A percentile compares a stretch with the other conserved stretches of the same genome.
Conservation (phyloP, 2,113 vertebrate genomes). For the Synchiropus splendidus region DNA sequence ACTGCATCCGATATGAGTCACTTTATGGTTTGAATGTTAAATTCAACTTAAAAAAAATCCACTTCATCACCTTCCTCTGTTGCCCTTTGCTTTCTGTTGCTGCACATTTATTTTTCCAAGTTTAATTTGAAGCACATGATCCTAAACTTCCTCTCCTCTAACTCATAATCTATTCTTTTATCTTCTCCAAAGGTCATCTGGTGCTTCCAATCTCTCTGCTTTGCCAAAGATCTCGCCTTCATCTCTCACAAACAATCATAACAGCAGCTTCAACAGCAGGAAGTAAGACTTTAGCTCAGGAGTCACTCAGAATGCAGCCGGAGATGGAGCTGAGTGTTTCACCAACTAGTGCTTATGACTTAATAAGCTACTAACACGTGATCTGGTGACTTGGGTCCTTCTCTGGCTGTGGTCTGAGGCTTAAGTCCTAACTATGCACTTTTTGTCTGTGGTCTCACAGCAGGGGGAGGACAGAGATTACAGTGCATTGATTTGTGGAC, state of each 20-base stretch:
- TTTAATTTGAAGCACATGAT: constrained; percentile 34
- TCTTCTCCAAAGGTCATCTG: constrained; percentile 97
- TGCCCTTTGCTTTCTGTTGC: constrained; percentile 40
- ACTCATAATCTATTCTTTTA: constrained; percentile 76
- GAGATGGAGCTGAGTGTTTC: constrained; percentile 23
- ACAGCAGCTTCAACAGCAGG: constrained; percentile 99
- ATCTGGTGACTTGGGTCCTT: constrained; percentile 5
- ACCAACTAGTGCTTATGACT: not conserved
- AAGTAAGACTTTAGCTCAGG: constrained; percentile 81
- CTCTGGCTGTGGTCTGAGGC: constrained; percentile 36
- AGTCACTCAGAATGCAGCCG: constrained; percentile 31
- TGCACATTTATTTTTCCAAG: constrained; percentile 23
- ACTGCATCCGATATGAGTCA: too few relatives aligned
- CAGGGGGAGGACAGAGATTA: constrained; percentile 5
- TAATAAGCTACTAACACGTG: not conserved
- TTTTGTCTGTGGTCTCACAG: constrained; percentile 28
- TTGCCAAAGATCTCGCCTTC: constrained; percentile 99
- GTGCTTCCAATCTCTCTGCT: constrained; percentile 97
- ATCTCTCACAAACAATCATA: constrained; percentile 99
- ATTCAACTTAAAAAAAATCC: not conserved
- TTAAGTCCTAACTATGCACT: constrained; percentile 14
- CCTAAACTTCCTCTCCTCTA: constrained; percentile 39
- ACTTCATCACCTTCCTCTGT: constrained; percentile 10
- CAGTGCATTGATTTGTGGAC: constrained; percentile 18
- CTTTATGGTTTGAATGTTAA: too few relatives aligned